Evolutionary conservation across 2,888 invertebrate genomes (phyloP).

Genomic region (Phorcus lineatus): DNA sequence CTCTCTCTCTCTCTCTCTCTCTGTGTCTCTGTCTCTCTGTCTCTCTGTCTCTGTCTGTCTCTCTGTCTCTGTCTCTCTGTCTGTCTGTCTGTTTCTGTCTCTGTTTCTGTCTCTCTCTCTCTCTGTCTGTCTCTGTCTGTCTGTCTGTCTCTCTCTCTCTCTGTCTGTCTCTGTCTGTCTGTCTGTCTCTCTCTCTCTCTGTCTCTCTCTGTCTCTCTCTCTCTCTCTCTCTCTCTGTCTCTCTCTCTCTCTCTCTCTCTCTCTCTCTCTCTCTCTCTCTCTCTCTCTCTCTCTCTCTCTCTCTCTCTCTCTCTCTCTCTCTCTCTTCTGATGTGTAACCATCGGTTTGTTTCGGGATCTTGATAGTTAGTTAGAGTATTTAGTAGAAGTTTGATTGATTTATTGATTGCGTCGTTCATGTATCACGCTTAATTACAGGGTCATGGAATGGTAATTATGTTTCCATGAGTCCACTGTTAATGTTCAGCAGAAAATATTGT

Average conservation of each 20-base stretch:
- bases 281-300: too few relatives aligned
- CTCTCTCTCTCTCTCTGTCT: neutral
- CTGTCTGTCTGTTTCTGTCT: neutral
- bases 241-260: slow-evolving; percentile 2
- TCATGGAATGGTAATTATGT: too few relatives aligned
- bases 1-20: too few relatives aligned
- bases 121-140: neutral
- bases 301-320: too few relatives aligned
- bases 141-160: neutral
- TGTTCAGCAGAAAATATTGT: too few relatives aligned
- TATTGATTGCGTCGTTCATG: too few relatives aligned
- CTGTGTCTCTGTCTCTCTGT: neutral
- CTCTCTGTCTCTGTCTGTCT: neutral
- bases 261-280: neutral
- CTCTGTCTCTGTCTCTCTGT: neutral
- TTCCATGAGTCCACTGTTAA: too few relatives aligned
- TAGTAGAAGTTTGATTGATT: too few relatives aligned
- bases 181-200: neutral
- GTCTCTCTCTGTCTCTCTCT: neutral
- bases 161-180: neutral
- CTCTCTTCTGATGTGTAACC: too few relatives aligned
- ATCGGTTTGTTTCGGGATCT: too few relatives aligned
- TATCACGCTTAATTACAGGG: too few relatives aligned
- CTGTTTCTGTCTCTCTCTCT: neutral
- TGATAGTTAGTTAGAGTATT: neutral